phyloP scores from a whole-genome alignment of 2,888 invertebrate species.

The Callimorpha dominula region DNA sequence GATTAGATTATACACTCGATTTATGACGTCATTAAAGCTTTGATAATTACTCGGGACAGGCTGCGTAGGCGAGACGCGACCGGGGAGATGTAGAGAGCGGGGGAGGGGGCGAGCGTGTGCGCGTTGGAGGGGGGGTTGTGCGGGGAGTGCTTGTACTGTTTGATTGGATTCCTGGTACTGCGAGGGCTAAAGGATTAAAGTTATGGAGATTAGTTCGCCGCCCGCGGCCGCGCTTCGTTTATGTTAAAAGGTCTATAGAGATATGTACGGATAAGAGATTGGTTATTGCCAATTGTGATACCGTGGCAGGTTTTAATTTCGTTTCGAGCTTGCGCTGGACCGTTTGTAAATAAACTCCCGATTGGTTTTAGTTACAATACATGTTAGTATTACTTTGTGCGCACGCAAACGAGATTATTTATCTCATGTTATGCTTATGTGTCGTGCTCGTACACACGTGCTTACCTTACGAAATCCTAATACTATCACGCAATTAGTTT shows the following conservation, averaged over 20 bases:
- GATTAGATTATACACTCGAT: conserved; percentile 88
- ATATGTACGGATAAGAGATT: conserved; percentile 85
- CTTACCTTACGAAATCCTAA: conserved; percentile 20
- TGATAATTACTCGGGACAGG: conserved; percentile 88
- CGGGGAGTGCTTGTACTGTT: conserved; percentile 83
- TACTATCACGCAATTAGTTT: conserved; percentile 40
- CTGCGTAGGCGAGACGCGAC: conserved; percentile 82
- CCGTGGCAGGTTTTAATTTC: conserved; percentile 81
- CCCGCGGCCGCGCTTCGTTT: conserved; percentile 84
- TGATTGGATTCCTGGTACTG: conserved; percentile 87
- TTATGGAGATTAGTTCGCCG: conserved; percentile 87
- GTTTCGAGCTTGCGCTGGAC: conserved; percentile 57
- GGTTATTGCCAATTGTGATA: conserved; percentile 86
- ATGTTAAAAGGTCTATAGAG: conserved; percentile 85
- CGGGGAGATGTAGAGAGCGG: conserved; percentile 59
- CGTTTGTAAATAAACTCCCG: conserved; percentile 63
- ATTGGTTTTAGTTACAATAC: conserved; percentile 65
- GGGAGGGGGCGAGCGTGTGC: conserved; percentile 23
- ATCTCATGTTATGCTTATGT: conserved; percentile 33
- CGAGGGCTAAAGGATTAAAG: conserved; percentile 86
- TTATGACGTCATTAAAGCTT: conserved; percentile 88
- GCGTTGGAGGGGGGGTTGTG: conserved; percentile 56
- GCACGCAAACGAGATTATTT: conserved; percentile 50
- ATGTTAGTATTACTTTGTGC: conserved; percentile 35
- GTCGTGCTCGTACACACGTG: background rate